Evolutionary conservation across 1,140 invertebrate species (phyloP), one percentile per base, ranked within the genome.

Genomic region (Tetramorium parvispinum): DNA sequence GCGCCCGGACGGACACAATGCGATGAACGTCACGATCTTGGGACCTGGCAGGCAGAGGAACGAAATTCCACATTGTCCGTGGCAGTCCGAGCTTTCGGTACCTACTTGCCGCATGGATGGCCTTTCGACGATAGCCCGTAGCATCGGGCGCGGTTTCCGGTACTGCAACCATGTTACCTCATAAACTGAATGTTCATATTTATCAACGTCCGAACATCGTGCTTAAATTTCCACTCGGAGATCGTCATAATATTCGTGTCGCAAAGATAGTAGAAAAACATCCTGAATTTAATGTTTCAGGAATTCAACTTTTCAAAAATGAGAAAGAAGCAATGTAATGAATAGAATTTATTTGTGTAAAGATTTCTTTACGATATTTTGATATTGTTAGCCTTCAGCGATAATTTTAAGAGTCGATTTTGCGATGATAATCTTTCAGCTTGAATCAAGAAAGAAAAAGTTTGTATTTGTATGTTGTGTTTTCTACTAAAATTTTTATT

Each of bases 91-190:
- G 68, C 79, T 83, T 82, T 83, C 68, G 79, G 55, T 75, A 37
- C 77, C 40, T 59, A 46, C 51, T 83, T 83, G 55, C 68, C 79
- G 79, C 79, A 83, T 59, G 53, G 68, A 59, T 61, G 79, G 53
- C 68, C 61, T 75, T 83, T 83, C 37, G 79, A 83, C 79, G 40
- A 83, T 83, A 73, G 79, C 79, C 68, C 27, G 79, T 83, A 59
- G 79, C 79, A 49, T 59, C 79, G 68, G 53, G 79, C 53, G 79
- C 79, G 68, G 68, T 75, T 75, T 83, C 79, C 79, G 68, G 32
- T 70, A 81, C 10, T 27, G 63, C n/a, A 46, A 13, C 27, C 24
- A 63, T 1, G 13, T 68, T 57, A 66, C n/a, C 8, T 81, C 16
- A 10, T 68, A 70, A 81, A 79, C 61, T 16, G 16, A 51, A 53